A percentile compares a stretch with the other conserved stretches of the same genome.
Conservation (phyloP, 2,888 invertebrate genomes). For the Temnothorax unifasciatus region DNA sequence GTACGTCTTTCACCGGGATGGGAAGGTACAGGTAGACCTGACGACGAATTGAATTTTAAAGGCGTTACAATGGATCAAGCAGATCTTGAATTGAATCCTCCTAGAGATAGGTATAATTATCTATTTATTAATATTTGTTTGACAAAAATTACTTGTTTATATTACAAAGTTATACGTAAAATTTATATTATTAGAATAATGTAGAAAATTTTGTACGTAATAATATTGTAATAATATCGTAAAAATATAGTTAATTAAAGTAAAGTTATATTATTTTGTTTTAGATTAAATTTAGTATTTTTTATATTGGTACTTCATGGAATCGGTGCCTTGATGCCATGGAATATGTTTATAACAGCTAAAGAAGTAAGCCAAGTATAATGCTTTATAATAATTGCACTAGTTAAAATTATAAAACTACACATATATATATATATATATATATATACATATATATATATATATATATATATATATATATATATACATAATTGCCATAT, state of each 20-base stretch:
- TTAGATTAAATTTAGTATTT: constrained; percentile 92
- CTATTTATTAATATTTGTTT: constrained; percentile 15
- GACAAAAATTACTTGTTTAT: neutral
- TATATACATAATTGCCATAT: neutral
- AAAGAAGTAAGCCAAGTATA: constrained; percentile 89
- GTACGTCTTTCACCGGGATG: constrained; percentile 95
- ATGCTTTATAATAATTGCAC: constrained; percentile 34
- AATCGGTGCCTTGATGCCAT: constrained; percentile 97
- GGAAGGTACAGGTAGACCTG: constrained; percentile 94
- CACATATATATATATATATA: neutral
- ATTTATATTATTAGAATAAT: neutral
- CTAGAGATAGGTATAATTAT: constrained; percentile 89
- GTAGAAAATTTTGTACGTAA: neutral
- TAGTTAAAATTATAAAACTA: neutral
- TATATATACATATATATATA: too few species aligned
- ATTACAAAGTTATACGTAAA: neutral
- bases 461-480: too few species aligned
- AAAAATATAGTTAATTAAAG: neutral
- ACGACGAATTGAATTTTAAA: constrained; percentile 94
- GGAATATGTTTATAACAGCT: constrained; percentile 99
- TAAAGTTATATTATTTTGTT: constrained; percentile 29
- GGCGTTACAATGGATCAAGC: constrained; percentile 90
- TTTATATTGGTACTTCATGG: constrained; percentile 97
- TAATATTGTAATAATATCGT: neutral
- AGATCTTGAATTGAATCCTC: constrained; percentile 91